Base-by-base conservation (phyloP, 2,888 invertebrate species). In the Ephialtes manifestator region DNA sequence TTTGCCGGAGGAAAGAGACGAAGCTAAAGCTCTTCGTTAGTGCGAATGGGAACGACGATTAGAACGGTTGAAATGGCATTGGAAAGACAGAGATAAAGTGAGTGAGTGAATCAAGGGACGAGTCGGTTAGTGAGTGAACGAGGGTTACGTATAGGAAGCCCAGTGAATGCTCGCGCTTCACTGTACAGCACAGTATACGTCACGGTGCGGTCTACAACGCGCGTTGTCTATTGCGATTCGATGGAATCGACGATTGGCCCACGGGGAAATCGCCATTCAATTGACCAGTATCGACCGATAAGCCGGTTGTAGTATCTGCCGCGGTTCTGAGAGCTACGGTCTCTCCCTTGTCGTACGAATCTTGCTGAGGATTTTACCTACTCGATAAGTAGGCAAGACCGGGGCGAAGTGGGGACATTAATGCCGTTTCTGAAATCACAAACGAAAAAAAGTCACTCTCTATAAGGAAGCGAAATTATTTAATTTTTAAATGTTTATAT, bases 251-350 rank as follows among this genome's bases (percentile, higher is more conserved):
- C 90, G 89, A 92, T 91, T 90, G 91, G 89, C 86, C 91, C 90
- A 85, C 85, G 86, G 92, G 91, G 90, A 91, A 92, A 93, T 92
- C 91, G 92, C 86, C 89, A 92, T 92, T 93, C 92, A 91, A 93
- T 93, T 91, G 91, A 91, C 87, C 91, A 87, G 89, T 90, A 92
- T 89, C 89, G 90, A 89, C 24, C 74, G 77, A 72, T 85, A 75
- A 85, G 76, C 81, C 76, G 48, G 53, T 28, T 31, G 80, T 72
- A 63, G 46, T 75, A 75, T 80, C 80, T 75, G 28, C 53, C 35
- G 35, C 15, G 18, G 39, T 80, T 71, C 75, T 75, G 51, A 75
- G 53, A 63, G 48, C 68, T 31, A 76, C 55, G 78, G 13, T 43
- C 46, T 67, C 67, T 31, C 35, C 13, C 43, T 46, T 68, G n/a